A percentile compares a stretch with the other conserved stretches of the same genome.
Conservation (phyloP, 1,140 invertebrate species). For the Nebria ingens region DNA sequence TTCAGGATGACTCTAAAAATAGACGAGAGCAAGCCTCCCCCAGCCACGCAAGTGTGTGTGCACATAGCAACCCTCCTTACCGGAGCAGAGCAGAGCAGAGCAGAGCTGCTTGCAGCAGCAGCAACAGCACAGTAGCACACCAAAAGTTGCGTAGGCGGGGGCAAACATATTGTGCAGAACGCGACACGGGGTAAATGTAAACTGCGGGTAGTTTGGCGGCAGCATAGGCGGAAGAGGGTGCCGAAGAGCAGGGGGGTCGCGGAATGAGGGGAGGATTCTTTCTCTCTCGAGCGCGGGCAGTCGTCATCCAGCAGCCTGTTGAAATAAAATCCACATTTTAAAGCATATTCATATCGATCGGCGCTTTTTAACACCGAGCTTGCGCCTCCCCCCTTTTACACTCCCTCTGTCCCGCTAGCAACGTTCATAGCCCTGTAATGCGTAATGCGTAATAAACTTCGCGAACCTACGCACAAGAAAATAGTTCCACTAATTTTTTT, state of each 20-base stretch:
- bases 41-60: background rate
- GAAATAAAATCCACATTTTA: conserved; percentile 34
- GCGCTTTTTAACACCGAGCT: conserved; percentile 29
- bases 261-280: conserved; percentile 2
- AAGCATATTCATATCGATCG: conserved; percentile 33
- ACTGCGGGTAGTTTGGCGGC: conserved; percentile 33
- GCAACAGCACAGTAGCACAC: too few species aligned
- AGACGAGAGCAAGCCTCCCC: background rate
- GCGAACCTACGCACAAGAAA: conserved; percentile 18
- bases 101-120: too few species aligned
- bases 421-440: conserved; percentile 14
- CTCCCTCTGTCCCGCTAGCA: conserved; percentile 9
- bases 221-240: conserved; percentile 22
- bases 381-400: conserved; percentile 10
- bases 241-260: background rate
- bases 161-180: conserved; percentile 17
- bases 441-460: conserved; percentile 10
- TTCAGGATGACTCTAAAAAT: background rate
- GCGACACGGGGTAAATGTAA: conserved; percentile 28
- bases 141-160: conserved; percentile 12
- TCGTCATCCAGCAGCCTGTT: conserved; percentile 20
- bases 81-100: too few species aligned
- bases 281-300: too few species aligned
- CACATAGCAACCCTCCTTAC: conserved; percentile 4
- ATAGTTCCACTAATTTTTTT: conserved; percentile 16